Evolutionary conservation across 2,888 invertebrate genomes (phyloP), one percentile per base, ranked within the genome.

Genomic region (Papilio demoleus): DNA sequence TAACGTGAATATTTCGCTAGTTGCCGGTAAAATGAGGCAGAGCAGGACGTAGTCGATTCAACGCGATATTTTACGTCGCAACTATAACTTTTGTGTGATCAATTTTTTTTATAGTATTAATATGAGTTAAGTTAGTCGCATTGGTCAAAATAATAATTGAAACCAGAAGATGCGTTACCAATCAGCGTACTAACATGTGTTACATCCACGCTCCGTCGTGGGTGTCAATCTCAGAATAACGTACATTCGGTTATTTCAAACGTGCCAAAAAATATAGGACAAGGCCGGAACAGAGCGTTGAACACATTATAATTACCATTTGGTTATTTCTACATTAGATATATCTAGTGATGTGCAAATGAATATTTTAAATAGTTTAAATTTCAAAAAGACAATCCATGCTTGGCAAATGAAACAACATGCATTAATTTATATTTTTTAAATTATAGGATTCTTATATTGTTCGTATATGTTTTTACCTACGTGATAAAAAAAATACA

Each of bases 231-330:
- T 17, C 34, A 58, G 36, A 68, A 68, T 50, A 60, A 63, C 62
- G 2, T 36, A 36, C 68, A 34, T 45, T 63, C 45, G 64, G 40
- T 59, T 68, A 64, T 64, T 64, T 47, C 68, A 58, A 38, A 14
- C 22, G 56, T 40, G 68, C 68, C 68, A 68, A 64, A 64, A 59
- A 11, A 68, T 68, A 68, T 68, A 59, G 68, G 64, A 47, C 68
- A 68, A 68, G 68, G 68, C 45, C 68, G 62, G 27, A 12, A 1
- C 34, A 36, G 62, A 2, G 22, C 59, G 58, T 45, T 56, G 42
- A 36, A 63, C 14, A 53, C 27, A 53, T 59, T 53, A 53, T 53
- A 67, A 67, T 67, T 61, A 40, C 50, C 40, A 47, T 47, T 24
- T 17, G 53, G 58, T 50, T 47, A 60, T 66, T 66, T 22, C 53